Evolutionary conservation across 2,113 vertebrate genomes (phyloP), one percentile per base, ranked within the genome.

Genomic region (Xyrauchen texanus): DNA sequence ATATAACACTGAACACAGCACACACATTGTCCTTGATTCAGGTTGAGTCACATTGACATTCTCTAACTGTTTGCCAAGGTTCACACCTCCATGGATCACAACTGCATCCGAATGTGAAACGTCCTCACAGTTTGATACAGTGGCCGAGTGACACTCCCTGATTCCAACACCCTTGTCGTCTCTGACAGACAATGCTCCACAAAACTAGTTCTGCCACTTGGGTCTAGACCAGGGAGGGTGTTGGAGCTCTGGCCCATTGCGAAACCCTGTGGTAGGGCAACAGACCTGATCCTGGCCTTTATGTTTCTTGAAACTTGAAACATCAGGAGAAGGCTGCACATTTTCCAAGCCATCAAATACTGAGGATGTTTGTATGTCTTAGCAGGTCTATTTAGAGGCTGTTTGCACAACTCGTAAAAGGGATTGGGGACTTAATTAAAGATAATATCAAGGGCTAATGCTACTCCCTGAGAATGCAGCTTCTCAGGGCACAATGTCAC

Each of bases 401-500:
- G 91, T 93, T 92, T 92, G 89, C 88, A 91, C 87, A 92, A 91
- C 88, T 92, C 85, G 84, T 87, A 78, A 85, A 88, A 87, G 83
- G 89, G 90, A 93, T 92, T 88, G 85, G 86, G 58, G 84, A 86
- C 88, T 92, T 93, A 92, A 93, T 94, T 93, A 92, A 93, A 93
- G 89, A 94, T 92, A 93, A 94, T 92, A 94, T 90, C 87, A 86
- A 86, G 87, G 88, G 84, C 82, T 91, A 91, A 92, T 88, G 82
- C 92, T 75, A 78, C 81, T 83, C 83, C 80, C 68, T 34, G 81
- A 87, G 87, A 90, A 89, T 86, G 83, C 84, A 84, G 82, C 85
- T 83, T 58, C 15, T 86, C 84, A 88, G 86, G 87, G 79, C 85
- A 85, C 87, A 90, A 79, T 89, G 90, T 90, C 74, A 70, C 21